Base-by-base conservation (phyloP, 2,888 invertebrate species). In the Campaea margaritaria region DNA sequence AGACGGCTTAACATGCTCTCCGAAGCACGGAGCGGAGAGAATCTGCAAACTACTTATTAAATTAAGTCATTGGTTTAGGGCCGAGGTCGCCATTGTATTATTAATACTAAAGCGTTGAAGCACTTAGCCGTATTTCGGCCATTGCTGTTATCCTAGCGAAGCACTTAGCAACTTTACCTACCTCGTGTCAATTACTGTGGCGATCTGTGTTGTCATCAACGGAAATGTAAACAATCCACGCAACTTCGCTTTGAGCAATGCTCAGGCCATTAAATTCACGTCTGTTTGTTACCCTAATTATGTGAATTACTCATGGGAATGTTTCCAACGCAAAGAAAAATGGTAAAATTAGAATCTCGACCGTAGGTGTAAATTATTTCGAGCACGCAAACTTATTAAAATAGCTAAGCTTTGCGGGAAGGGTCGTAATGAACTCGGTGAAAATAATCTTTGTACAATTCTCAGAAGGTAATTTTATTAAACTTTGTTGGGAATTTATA, bases 281-380 rank as follows among this genome's bases (percentile, higher is more conserved):
- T 79, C 81, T 82, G 84, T 86, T 86, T 87, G 85, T 84, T 80
- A 65, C 75, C 76, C 78, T 87, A 86, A 89, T 89, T 89, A 85
- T 68, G 72, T 73, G 76, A 84, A 85, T 87, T 86, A 82, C 82
- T 75, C 78, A 49, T 59, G 83, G 82, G 82, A 79, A 79, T 75
- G 78, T 80, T 79, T 75, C 69, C 72, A 66, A 66, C 67, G 52
- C 41, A 63, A 71, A 74, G 83, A 83, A 83, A 79, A 76, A 70
- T 76, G 69, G 45, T 55, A 71, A 76, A 31, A 77, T 81, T 79
- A 74, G 78, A 83, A 81, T 77, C 76, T 75, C 64, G 52, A 68
- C 57, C 55, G 51, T 51, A 64, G 64, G 70, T 71, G 72, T 65
- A 62, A 75, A 70, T 70, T 66, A 64, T 67, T 62, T 66, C 50